A percentile compares a stretch with the other conserved stretches of the same genome.
Evolutionary conservation across 2,113 vertebrate species (phyloP).

Genomic region (Cebus imitator): DNA sequence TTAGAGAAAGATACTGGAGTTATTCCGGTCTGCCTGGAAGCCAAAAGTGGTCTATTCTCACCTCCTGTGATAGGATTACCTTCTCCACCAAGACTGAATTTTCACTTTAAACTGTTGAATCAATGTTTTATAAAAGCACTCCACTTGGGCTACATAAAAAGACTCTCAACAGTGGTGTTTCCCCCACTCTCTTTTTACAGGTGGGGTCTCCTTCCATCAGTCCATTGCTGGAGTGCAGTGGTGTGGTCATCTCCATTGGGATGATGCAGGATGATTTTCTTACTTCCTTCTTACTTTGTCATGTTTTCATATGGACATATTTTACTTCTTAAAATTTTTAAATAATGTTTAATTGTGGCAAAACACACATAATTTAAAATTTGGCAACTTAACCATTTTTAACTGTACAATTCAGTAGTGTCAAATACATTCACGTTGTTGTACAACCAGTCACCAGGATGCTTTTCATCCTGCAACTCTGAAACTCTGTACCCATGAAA

Average conservation of each 20-base stretch:
- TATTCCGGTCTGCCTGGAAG: neutral
- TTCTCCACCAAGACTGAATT: neutral
- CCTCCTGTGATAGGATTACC: neutral
- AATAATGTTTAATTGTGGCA: neutral
- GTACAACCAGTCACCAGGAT: too few relatives aligned
- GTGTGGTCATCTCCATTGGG: neutral
- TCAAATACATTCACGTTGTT: too few relatives aligned
- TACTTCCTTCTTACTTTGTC: neutral
- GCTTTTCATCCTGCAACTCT: neutral
- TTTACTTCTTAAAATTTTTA: neutral
- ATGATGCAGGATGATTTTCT: neutral
- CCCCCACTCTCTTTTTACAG: too few relatives aligned
- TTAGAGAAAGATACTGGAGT: neutral
- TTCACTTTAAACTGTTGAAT: neutral
- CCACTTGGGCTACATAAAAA: neutral
- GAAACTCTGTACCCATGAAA: neutral
- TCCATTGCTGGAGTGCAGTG: too few relatives aligned
- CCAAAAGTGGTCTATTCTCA: neutral
- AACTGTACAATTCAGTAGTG: neutral
- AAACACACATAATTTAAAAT: neutral
- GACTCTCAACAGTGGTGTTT: neutral
- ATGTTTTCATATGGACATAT: neutral
- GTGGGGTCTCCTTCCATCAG: too few relatives aligned
- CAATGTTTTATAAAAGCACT: neutral
- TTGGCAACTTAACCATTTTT: neutral